Evolutionary conservation across 2,888 invertebrate genomes (phyloP), one percentile per base, ranked within the genome.

Genomic region (Ecliptopera silaceata): DNA sequence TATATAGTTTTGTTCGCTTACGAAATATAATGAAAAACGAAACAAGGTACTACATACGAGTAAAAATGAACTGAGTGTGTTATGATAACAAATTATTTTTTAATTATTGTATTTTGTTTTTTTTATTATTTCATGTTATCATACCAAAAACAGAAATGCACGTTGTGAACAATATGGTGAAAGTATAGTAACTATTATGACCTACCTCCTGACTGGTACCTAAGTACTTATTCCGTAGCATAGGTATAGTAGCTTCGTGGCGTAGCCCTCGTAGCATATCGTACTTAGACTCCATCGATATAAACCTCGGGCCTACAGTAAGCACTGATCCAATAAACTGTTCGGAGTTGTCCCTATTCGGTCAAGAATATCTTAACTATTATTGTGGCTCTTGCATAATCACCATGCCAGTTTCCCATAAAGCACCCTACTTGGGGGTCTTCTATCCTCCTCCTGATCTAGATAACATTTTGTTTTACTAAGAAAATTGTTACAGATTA

Each of bases 291-390:
- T 49, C 32, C 13, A 47, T 54, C 59, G 34, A 47, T 48, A 56
- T 48, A n/a, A n/a, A 18, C 42, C 29, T 54, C 26, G 69, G 48
- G 46, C 22, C 61, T 54, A 70, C 70, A 73, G 78, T 74, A 77
- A 72, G 70, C 69, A n/a, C n/a, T n/a, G n/a, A 74, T 77, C 79
- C 78, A 80, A 83, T 85, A 85, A 84, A 83, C 72, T 76, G 77
- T 75, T 80, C 78, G 71, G 78, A 79, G 71, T 78, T 75, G 66
- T 74, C 85, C 83, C 81, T 77, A 69, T 72, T 73, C 79, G 84
- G 84, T 85, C 84, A 85, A 84, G 83, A 81, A 85, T 82, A 81
- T 84, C 77, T 80, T 77, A 75, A 79, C 81, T 81, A 77, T 74
- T 75, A 72, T 79, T 80, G 77, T 74, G 79, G 74, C 72, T 75